These are phyloP conservation scores for Coptodon rendalli DNA, from an alignment of 2,113 vertebrate species.

Conservation along the genomic window DNA sequence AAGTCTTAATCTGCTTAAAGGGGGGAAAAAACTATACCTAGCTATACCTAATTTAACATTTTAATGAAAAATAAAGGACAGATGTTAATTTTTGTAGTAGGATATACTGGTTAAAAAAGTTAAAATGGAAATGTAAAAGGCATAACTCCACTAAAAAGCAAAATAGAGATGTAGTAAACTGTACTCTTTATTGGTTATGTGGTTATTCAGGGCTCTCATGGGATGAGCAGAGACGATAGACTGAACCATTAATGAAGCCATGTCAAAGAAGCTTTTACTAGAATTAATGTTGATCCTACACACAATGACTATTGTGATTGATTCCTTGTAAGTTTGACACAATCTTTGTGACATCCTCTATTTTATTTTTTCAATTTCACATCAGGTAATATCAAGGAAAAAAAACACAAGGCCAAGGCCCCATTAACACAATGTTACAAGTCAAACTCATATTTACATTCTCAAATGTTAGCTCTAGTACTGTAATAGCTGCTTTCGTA, in stretches of 20 bases:
- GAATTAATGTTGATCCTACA: neutral
- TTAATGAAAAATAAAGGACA: neutral
- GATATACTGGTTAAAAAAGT: neutral
- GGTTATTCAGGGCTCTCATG: neutral
- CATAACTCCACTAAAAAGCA: neutral
- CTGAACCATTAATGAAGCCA: neutral
- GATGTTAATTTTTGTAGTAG: neutral
- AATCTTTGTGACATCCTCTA: neutral
- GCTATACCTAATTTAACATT: neutral
- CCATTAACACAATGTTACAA: neutral
- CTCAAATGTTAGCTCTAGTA: neutral
- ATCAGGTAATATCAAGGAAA: neutral
- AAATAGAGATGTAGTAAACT: neutral
- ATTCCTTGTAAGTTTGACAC: neutral
- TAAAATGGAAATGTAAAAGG: neutral
- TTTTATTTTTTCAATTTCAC: neutral
- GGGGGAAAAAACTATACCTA: fast-evolving
- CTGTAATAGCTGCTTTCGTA: neutral
- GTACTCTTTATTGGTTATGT: neutral
- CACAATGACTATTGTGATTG: neutral
- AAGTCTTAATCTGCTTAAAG: neutral
- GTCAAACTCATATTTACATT: neutral
- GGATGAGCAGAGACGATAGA: fast-evolving
- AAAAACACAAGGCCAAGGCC: fast-evolving
- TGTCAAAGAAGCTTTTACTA: neutral